Percentiles rank a stretch among this genome's conserved stretches.
These are phyloP conservation scores for Jacana jacana DNA, from an alignment of 2,113 vertebrate species.

Conservation along the genomic window DNA sequence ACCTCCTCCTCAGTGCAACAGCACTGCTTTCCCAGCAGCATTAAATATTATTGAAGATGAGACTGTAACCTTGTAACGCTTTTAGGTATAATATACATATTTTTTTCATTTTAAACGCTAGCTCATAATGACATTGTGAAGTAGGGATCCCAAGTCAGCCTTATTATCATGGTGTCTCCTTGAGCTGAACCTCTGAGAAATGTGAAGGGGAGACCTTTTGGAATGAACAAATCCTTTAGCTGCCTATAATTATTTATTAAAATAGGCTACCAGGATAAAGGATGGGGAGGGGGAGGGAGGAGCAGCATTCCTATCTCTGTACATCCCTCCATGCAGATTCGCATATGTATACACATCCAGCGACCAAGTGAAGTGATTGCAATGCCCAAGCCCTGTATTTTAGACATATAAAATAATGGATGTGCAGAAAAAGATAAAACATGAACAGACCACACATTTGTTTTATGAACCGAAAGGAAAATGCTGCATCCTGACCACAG, in stretches of 20 bases:
- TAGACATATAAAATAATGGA: not conserved
- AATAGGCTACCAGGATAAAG: conserved; percentile 63
- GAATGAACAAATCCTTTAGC: conserved; percentile 76
- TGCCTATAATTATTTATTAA: conserved; percentile 80
- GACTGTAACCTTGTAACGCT: conserved; percentile 73
- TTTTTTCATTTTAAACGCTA: conserved; percentile 70
- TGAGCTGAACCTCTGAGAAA: conserved; percentile 74
- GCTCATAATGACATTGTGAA: conserved; percentile 75
- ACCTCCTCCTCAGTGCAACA: not conserved
- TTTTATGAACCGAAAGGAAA: not conserved
- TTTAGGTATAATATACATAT: conserved; percentile 70
- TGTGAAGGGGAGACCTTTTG: conserved; percentile 72
- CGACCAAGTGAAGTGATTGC: not conserved
- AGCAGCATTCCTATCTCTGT: conserved; percentile 52
- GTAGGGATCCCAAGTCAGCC: conserved; percentile 68
- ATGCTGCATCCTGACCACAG: rapidly evolving
- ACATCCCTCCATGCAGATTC: not conserved
- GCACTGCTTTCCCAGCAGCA: conserved; percentile 4
- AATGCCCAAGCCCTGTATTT: not conserved
- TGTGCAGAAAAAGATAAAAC: not conserved
- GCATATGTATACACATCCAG: not conserved
- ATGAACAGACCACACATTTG: not conserved
- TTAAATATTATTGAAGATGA: conserved; percentile 44
- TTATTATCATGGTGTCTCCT: conserved; percentile 76
- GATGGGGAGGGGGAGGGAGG: conserved; percentile 44